Conservation (phyloP, 2,113 vertebrate species). For the Calidris pygmaea region DNA sequence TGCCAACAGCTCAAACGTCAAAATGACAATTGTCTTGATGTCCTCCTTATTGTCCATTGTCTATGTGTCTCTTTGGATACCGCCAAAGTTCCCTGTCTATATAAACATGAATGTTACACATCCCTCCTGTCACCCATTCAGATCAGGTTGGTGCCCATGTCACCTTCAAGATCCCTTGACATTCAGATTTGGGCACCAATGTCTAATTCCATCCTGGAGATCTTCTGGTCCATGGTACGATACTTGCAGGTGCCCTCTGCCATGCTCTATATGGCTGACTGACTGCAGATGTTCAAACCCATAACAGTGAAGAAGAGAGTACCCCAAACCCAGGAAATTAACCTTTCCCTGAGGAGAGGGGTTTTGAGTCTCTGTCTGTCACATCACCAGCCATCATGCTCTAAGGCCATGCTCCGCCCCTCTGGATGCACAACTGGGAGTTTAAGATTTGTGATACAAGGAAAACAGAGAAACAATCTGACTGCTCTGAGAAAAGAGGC, state of each 20-base stretch:
- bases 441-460: neutral
- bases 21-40: neutral
- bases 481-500: neutral
- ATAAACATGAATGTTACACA: neutral
- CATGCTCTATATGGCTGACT: neutral
- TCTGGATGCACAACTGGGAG: neutral
- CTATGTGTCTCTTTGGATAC: neutral
- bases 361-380: neutral
- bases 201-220: neutral
- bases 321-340: neutral
- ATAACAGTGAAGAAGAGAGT: neutral
- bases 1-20: neutral
- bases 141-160: neutral
- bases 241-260: neutral
- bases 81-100: neutral
- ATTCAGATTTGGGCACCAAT: neutral
- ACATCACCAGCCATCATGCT: neutral
- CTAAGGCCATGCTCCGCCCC: neutral
- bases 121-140: neutral
- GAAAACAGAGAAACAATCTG: neutral
- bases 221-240: fast-evolving
- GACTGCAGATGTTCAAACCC: neutral
- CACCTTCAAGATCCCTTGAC: neutral
- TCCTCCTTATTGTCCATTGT: neutral
- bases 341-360: neutral